These are phyloP conservation scores for Epinephelus awoara DNA, from an alignment of 2,797 vertebrate species.

Conservation along the genomic window DNA sequence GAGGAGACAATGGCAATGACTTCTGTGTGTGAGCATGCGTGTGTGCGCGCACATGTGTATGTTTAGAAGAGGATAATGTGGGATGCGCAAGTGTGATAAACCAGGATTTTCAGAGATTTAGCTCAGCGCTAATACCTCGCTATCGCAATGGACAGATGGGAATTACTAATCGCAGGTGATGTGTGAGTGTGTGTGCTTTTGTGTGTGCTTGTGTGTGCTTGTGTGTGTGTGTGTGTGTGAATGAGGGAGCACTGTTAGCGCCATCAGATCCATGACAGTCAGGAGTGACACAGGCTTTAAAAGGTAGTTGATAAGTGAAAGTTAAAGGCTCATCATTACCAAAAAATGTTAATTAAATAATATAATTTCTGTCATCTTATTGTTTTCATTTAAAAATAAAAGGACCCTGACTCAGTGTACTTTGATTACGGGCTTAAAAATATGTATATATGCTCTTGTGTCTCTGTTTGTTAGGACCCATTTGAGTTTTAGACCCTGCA, in stretches of 20 bases:
- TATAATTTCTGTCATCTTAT: fast-evolving
- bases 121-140: constrained; percentile 37
- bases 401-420: not conserved
- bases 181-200: constrained; percentile 3
- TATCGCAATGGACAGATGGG: constrained; percentile 54
- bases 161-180: constrained; percentile 52
- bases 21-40: not conserved
- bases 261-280: constrained; percentile 12
- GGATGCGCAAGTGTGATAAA: constrained; percentile 51
- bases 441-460: not conserved
- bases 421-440: not conserved
- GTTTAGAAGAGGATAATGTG: constrained; percentile 29
- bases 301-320: too few species aligned
- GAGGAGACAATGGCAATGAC: constrained; percentile 18
- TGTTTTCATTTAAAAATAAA: not conserved
- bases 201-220: not conserved
- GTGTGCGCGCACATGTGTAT: constrained; percentile 9
- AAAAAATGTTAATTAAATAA: not conserved
- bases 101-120: constrained; percentile 60
- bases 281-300: not conserved
- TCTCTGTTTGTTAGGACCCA: not conserved
- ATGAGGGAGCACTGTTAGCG: not conserved
- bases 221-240: not conserved
- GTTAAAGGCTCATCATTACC: not conserved
- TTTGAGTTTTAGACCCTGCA: too few species aligned